Percentiles rank a stretch among this genome's conserved stretches.
These are phyloP conservation scores for Campylomormyrus numenius DNA, from an alignment of 2,113 vertebrate genomes.

Conservation along the genomic window DNA sequence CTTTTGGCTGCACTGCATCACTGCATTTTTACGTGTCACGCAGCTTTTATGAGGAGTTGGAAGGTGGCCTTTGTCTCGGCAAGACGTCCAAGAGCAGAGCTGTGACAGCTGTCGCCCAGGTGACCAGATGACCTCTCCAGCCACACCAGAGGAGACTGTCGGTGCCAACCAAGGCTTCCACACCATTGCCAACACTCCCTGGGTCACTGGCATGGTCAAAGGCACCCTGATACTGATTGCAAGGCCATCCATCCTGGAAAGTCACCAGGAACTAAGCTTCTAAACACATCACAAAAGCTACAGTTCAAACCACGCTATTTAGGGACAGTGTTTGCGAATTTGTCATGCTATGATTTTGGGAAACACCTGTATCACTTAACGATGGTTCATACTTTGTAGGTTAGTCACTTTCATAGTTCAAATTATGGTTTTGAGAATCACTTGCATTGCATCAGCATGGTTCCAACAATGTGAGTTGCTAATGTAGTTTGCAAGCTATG, in stretches of 20 bases:
- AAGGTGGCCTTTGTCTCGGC: no score
- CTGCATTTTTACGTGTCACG: no score
- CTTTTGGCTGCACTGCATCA: no score
- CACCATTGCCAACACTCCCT: not conserved
- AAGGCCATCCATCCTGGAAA: not conserved
- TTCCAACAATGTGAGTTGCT: no score
- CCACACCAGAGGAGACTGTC: not conserved
- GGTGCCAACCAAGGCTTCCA: not conserved
- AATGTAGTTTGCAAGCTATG: no score
- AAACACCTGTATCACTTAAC: not conserved
- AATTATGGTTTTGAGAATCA: no score
- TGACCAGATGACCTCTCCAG: not conserved
- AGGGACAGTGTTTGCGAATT: not conserved
- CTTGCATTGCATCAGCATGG: no score
- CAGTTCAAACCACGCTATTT: not conserved
- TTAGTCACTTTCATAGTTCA: no score
- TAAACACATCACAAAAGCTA: not conserved
- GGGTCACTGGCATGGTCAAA: not conserved
- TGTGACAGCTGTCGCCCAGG: no score
- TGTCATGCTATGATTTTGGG: not conserved
- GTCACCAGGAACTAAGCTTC: not conserved
- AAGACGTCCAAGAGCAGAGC: no score
- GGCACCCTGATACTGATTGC: not conserved
- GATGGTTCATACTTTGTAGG: no score
- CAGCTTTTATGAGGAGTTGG: no score